Percentiles rank a stretch among this genome's conserved stretches.
Evolutionary conservation across 2,797 vertebrate species (phyloP).

Genomic region (Amphiprion clarkii): DNA sequence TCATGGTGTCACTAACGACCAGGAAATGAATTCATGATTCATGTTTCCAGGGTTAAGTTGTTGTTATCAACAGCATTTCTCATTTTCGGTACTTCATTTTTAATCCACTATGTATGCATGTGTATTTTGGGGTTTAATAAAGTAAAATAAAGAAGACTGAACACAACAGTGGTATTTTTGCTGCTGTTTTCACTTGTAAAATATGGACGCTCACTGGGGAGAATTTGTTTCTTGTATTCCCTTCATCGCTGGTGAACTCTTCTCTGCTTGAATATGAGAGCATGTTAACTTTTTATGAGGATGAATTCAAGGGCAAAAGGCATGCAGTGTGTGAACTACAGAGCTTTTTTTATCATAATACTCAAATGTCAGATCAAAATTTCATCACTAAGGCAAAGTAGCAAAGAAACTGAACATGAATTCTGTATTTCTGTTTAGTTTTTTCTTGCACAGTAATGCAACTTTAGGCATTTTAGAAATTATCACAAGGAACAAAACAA

Average conservation of each 20-base stretch:
- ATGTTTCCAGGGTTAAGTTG: slow-evolving; percentile 13
- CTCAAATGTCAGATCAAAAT: slow-evolving; percentile 28
- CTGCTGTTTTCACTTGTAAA: slow-evolving; percentile 42
- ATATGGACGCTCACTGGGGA: slow-evolving; percentile 26
- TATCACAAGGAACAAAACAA: not conserved
- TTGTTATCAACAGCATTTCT: slow-evolving; percentile 27
- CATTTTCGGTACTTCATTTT: slow-evolving; percentile 39
- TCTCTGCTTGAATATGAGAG: slow-evolving; percentile 58
- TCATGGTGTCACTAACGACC: slow-evolving; percentile 50
- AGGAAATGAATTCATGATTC: slow-evolving; percentile 36
- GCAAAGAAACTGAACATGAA: slow-evolving; percentile 1
- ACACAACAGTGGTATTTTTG: slow-evolving; percentile 1
- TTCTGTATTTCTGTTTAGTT: not conserved
- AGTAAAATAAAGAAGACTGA: slow-evolving; percentile 14
- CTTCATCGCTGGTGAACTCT: slow-evolving; percentile 46
- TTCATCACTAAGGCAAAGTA: not conserved
- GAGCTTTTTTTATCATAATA: not conserved
- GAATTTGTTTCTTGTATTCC: slow-evolving; percentile 34
- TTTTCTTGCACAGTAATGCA: not conserved
- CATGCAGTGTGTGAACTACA: slow-evolving; percentile 22
- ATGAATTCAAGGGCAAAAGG: slow-evolving; percentile 61
- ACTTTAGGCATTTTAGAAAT: not conserved
- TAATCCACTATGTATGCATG: slow-evolving; percentile 14
- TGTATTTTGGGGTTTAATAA: slow-evolving; percentile 5
- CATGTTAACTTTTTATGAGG: slow-evolving; percentile 72